A percentile compares a stretch with the other conserved stretches of the same genome.
Evolutionary conservation across 2,888 invertebrate species (phyloP).

Genomic region (Cephalotes varians): DNA sequence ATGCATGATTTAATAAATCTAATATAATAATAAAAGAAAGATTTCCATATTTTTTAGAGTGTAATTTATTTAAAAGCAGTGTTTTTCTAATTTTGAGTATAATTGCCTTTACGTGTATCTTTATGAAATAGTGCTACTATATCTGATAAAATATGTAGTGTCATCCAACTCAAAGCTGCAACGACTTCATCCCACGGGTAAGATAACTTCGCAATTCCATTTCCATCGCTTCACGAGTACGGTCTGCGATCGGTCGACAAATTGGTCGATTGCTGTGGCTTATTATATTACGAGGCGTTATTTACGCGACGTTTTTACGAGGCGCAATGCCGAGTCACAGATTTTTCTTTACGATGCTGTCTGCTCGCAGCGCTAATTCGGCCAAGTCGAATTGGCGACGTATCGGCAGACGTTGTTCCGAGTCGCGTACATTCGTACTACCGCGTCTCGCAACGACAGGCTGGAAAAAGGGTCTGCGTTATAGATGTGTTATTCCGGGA

Average conservation of each 20-base stretch:
- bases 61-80: neutral
- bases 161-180: neutral
- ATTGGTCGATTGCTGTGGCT: conserved; percentile 7
- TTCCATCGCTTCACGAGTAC: neutral
- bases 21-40: neutral
- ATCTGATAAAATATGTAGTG: neutral
- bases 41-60: neutral
- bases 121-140: neutral
- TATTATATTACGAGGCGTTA: conserved; percentile 56
- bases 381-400: conserved; percentile 13
- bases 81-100: neutral
- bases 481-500: conserved; percentile 48
- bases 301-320: conserved; percentile 65
- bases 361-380: conserved; percentile 2
- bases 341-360: conserved; percentile 61
- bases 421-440: neutral
- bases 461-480: conserved; percentile 22
- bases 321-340: conserved; percentile 59
- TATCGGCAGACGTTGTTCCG: neutral
- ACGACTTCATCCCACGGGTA: neutral
- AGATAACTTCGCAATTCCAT: neutral
- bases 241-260: neutral
- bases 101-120: neutral
- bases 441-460: neutral
- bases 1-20: neutral